Conservation (phyloP, 2,888 invertebrate species). For the Rhopalosiphum nymphaeae region DNA sequence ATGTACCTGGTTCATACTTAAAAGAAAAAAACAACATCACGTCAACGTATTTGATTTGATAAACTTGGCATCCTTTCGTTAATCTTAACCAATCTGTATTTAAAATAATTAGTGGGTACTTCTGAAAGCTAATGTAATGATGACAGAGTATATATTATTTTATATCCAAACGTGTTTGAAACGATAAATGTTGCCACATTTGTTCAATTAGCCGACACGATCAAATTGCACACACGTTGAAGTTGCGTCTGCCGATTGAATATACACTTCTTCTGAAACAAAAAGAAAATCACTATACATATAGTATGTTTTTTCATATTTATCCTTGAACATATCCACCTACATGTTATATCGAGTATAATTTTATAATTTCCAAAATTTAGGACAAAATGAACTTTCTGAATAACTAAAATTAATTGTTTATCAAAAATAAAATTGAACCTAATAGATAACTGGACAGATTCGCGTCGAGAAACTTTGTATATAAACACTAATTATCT, state of each 20-base stretch:
- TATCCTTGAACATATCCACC: neutral
- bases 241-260: neutral
- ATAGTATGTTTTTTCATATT: neutral
- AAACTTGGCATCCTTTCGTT: constrained; percentile 12
- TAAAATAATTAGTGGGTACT: constrained; percentile 21
- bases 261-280: neutral
- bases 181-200: neutral
- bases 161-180: neutral
- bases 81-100: neutral
- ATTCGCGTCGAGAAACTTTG: neutral
- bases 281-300: neutral
- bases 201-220: constrained; percentile 11
- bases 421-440: neutral
- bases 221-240: neutral
- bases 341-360: neutral
- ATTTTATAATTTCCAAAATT: neutral
- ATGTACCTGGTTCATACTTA: neutral
- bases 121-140: neutral
- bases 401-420: neutral
- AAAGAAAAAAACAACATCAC: neutral
- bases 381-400: neutral
- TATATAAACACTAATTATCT: neutral
- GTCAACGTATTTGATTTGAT: neutral
- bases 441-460: neutral
- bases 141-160: neutral